Evolutionary conservation across 2,888 invertebrate genomes (phyloP), one percentile per base, ranked within the genome.

Genomic region (Eilema griseolum): DNA sequence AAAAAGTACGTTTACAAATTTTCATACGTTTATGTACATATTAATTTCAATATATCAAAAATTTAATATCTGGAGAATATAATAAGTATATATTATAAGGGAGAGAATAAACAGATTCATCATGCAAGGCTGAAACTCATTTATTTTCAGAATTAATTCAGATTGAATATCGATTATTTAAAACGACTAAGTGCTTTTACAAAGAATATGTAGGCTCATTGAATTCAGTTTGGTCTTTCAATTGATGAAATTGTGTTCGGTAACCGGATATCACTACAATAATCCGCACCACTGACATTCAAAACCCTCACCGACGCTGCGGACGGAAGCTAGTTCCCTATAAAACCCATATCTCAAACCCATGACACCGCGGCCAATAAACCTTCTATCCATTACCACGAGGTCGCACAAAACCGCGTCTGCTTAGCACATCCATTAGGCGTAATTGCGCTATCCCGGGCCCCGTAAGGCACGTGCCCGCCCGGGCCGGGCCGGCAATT

Each of bases 351-450:
- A 60, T 57, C 57, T 16, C 59, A 56, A 61, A 28, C 33, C 23
- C 46, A 23, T 66, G n/a, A 61, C 28, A 31, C 66, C 23, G 26
- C n/a, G 66, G 74, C 78, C 81, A 80, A 82, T 85, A 78, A 82
- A 81, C 74, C 71, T 66, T 74, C 78, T 76, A 83, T 84, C 77
- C 78, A 80, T 85, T 85, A 83, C 78, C 65, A 76, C 74, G 69
- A 66, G 77, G 75, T 73, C 68, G 67, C 67, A 76, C 71, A 77
- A 80, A 83, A 80, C 82, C 83, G 75, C 78, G 79, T 78, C 75
- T 83, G 84, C 83, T 85, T 81, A 85, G 83, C 80, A 79, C 85
- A 80, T 83, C 82, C 86, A 86, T 86, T 86, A 84, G 71, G 72
- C 73, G 80, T 86, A 82, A 86, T 85, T 82, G 77, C 75, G 67